phyloP scores from a whole-genome alignment of 2,888 invertebrate genomes.

The Leptinotarsa tumamoca region DNA sequence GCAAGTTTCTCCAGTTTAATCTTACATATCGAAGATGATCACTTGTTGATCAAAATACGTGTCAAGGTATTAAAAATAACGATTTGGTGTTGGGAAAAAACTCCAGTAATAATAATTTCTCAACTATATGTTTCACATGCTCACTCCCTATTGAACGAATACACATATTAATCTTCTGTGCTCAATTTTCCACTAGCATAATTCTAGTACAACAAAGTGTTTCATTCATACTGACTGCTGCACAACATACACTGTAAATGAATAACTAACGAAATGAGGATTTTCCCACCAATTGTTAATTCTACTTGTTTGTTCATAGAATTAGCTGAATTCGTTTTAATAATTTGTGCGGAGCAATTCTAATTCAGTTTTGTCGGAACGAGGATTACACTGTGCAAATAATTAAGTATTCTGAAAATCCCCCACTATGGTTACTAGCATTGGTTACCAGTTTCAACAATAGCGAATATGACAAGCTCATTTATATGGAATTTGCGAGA shows the following conservation, averaged over 20 bases:
- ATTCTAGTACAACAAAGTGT: too few relatives aligned
- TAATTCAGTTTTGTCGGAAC: background rate
- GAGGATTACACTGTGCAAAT: background rate
- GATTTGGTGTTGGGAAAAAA: too few relatives aligned
- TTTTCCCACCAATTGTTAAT: constrained; percentile 5
- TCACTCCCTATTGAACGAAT: too few relatives aligned
- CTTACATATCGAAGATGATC: too few relatives aligned
- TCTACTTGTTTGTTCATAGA: constrained; percentile 2
- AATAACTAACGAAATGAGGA: background rate
- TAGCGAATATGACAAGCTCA: background rate
- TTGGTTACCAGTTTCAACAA: constrained; percentile 1
- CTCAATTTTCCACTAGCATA: too few relatives aligned
- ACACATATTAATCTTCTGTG: too few relatives aligned
- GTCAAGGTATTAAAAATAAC: too few relatives aligned
- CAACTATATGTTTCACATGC: too few relatives aligned
- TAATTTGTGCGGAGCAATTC: constrained; percentile 2
- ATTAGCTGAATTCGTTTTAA: constrained; percentile 1
- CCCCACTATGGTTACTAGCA: background rate
- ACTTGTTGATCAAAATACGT: too few relatives aligned
- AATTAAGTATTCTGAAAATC: constrained; percentile 3
- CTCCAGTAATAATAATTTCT: too few relatives aligned
- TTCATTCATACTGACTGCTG: background rate
- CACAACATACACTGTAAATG: background rate
- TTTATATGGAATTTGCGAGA: background rate
- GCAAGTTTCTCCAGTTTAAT: too few relatives aligned